Percentiles rank a stretch among this genome's conserved stretches.
Conservation (phyloP, 2,888 invertebrate species). For the Zaprionus obscuricornis region DNA sequence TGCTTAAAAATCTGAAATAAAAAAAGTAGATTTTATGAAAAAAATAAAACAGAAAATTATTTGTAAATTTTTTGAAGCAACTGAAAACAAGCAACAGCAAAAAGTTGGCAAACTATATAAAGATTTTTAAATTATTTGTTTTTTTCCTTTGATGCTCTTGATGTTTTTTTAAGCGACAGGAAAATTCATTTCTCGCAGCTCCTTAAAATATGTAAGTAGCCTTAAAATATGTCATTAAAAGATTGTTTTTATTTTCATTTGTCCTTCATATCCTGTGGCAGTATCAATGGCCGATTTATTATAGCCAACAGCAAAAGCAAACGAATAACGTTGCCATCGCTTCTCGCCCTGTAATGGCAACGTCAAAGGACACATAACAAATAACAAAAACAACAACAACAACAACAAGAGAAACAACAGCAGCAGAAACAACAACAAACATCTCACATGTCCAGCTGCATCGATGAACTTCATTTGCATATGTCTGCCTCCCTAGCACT, state of each 20-base stretch:
- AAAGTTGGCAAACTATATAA: too few relatives aligned
- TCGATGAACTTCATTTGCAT: slow-evolving; percentile 42
- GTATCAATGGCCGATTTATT: slow-evolving; percentile 55
- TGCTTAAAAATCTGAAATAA: too few relatives aligned
- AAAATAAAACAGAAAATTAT: too few relatives aligned
- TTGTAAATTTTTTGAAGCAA: too few relatives aligned
- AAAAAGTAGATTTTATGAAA: too few relatives aligned
- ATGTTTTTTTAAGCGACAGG: too few relatives aligned
- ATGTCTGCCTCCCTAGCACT: slow-evolving; percentile 3
- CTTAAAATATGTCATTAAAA: slow-evolving; percentile 37
- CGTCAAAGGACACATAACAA: slow-evolving; percentile 2
- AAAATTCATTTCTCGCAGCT: too few relatives aligned
- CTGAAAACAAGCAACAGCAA: too few relatives aligned
- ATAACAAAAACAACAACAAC: slow-evolving; percentile 1
- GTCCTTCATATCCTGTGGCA: slow-evolving; percentile 7
- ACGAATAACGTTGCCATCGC: slow-evolving; percentile 5
- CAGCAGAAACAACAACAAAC: not conserved
- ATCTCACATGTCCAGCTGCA: slow-evolving; percentile 23
- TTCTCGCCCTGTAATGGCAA: slow-evolving; percentile 18
- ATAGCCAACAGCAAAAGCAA: slow-evolving; percentile 14
- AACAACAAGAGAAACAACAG: not conserved
- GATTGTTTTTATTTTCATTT: slow-evolving; percentile 10
- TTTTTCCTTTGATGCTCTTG: too few relatives aligned
- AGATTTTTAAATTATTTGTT: too few relatives aligned
- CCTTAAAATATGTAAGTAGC: too few relatives aligned